phyloP scores from a whole-genome alignment of 1,140 invertebrate species.

The Drepana arcuata region DNA sequence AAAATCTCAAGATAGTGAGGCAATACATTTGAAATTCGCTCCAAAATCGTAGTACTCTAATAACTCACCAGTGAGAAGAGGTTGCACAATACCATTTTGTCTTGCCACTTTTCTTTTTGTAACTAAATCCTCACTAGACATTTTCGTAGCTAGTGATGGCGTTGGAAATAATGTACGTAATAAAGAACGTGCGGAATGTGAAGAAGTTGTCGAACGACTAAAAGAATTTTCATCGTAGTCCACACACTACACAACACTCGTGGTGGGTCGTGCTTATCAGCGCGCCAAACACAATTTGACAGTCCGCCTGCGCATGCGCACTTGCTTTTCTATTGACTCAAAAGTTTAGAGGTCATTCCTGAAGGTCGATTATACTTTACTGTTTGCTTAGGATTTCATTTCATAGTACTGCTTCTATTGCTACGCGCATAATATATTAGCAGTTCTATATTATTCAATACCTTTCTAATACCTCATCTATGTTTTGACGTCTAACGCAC shows the following conservation, averaged over 20 bases:
- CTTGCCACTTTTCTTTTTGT: conserved; percentile 51
- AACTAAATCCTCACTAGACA: conserved; percentile 48
- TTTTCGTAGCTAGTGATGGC: conserved; percentile 36
- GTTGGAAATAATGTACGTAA: conserved; percentile 10
- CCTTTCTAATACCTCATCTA: too few relatives aligned
- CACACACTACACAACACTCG: conserved; percentile 21
- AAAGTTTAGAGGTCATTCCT: conserved; percentile 35
- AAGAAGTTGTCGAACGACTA: conserved; percentile 48
- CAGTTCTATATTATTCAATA: too few relatives aligned
- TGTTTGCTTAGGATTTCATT: too few relatives aligned
- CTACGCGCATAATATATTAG: too few relatives aligned
- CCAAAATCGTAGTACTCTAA: conserved; percentile 28
- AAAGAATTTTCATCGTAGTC: conserved; percentile 60
- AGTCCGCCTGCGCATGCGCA: conserved; percentile 49
- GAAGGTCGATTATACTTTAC: conserved; percentile 36
- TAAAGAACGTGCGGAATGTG: conserved; percentile 39
- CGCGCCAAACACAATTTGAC: conserved; percentile 63
- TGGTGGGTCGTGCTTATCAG: conserved; percentile 42
- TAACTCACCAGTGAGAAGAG: conserved; percentile 81
- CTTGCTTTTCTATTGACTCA: conserved; percentile 40
- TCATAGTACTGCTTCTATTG: too few relatives aligned
- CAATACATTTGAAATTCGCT: conserved; percentile 46
- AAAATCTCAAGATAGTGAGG: too few relatives aligned
- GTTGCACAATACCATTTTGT: conserved; percentile 87
- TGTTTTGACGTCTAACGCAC: too few relatives aligned